Base-by-base conservation (phyloP, 2,113 vertebrate genomes). In the Deroptyus accipitrinus region DNA sequence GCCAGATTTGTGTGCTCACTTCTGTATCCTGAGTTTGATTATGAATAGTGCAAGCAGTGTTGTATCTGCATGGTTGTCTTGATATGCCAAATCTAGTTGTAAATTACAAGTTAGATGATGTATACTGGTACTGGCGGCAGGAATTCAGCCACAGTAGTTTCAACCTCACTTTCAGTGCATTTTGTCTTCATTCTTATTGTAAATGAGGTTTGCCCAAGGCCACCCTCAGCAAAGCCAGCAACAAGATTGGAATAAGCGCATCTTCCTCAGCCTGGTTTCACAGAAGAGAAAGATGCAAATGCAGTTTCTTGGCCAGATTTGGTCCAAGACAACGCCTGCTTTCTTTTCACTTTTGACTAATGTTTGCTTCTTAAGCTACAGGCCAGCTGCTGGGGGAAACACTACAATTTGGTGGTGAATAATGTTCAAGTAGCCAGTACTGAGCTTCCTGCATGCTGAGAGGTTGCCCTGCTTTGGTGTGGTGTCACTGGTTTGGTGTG, bases 1-100 rank as follows among this genome's bases (percentile, higher is more conserved):
- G 64, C 20, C 27, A 35, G 48, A 15, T n/a, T 30, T 42, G 18
- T 0, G 1, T 0, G 0, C 42, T 63, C 6, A 3, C 22, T 41
- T 90, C 59, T 55, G 16, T 22, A 23, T 55, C 54, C 42, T 4
- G 11, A 67, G 25, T 57, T 69, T 35, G 66, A 42, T 41, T 73
- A 39, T 41, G 64, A 55, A 9, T 17, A 28, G n/a, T 11, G 17
- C 18, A 31, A n/a, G 31, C 0, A 4, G 41, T n/a, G 20, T 15
- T 55, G 9, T 68, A 25, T 39, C 70, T 31, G 49, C 23, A 9
- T 11, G 5, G 11, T 23, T 37, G 67, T 54, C 16, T n/a, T 54
- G 9, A 27, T 48, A 12, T 57, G 48, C 61, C 77, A 27, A 42
- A 46, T 27, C 30, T 35, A 31, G 30, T 10, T 64, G 39, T 74